A percentile compares a stretch with the other conserved stretches of the same genome.
phyloP scores from a whole-genome alignment of 2,113 vertebrate genomes.

The Polypterus bichir region DNA sequence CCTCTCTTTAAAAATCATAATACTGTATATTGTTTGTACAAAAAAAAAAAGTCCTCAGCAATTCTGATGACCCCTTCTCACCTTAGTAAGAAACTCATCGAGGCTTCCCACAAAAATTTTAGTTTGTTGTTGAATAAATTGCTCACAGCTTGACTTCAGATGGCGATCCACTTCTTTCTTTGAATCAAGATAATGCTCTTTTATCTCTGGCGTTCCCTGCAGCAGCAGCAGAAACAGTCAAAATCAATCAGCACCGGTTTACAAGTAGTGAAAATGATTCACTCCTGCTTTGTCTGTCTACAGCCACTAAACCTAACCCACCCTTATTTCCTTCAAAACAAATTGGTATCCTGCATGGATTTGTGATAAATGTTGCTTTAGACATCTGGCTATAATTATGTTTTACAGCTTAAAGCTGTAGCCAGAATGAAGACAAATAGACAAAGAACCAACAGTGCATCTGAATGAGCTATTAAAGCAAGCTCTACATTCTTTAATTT shows the following conservation, averaged over 20 bases:
- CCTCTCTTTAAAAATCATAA: too few relatives aligned
- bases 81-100: slow-evolving; percentile 92
- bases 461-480: too few relatives aligned
- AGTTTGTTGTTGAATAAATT: slow-evolving; percentile 96
- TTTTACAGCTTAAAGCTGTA: too few relatives aligned
- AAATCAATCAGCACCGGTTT: slow-evolving; percentile 14
- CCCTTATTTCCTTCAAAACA: background rate
- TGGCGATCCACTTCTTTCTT: slow-evolving; percentile 96
- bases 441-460: too few relatives aligned
- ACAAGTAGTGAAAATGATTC: background rate
- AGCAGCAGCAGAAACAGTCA: slow-evolving; percentile 24
- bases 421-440: too few relatives aligned
- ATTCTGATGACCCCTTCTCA: slow-evolving; percentile 28
- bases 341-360: too few relatives aligned
- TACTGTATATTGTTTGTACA: too few relatives aligned
- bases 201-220: slow-evolving; percentile 93
- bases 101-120: slow-evolving; percentile 75
- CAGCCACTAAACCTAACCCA: background rate
- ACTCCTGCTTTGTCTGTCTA: background rate
- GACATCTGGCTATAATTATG: too few relatives aligned
- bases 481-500: too few relatives aligned
- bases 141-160: slow-evolving; percentile 88
- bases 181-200: slow-evolving; percentile 95
- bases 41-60: background rate
- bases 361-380: too few relatives aligned